Evolutionary conservation across 2,113 vertebrate species (phyloP).

Genomic region (Meleagris gallopavo): DNA sequence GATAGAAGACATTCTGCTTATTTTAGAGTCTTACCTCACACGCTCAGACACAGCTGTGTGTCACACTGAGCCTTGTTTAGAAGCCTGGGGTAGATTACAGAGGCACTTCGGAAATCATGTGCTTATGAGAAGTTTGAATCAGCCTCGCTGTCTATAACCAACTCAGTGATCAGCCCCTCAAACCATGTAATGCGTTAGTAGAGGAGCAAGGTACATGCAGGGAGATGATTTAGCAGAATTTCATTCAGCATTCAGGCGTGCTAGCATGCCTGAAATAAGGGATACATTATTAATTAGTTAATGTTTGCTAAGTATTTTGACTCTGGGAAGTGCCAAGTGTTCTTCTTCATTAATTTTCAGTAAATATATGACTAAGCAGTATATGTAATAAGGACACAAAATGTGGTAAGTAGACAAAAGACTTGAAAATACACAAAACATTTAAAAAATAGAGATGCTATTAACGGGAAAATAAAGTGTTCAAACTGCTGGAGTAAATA

Average conservation of each 20-base stretch:
- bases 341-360: slow-evolving; percentile 56
- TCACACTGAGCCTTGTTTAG: slow-evolving; percentile 47
- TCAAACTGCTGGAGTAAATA: slow-evolving; percentile 9
- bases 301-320: slow-evolving; percentile 67
- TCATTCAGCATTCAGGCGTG: slow-evolving; percentile 51
- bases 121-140: slow-evolving; percentile 61
- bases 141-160: slow-evolving; percentile 34
- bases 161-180: slow-evolving; percentile 2
- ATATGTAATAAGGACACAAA: slow-evolving; percentile 48
- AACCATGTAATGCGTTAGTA: slow-evolving; percentile 33
- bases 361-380: slow-evolving; percentile 59
- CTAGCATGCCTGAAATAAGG: slow-evolving; percentile 58
- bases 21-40: slow-evolving; percentile 47
- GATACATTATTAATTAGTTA: slow-evolving; percentile 75
- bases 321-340: slow-evolving; percentile 31
- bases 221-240: slow-evolving; percentile 66
- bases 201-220: slow-evolving; percentile 1
- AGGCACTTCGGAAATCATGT: background rate
- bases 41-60: background rate
- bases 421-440: slow-evolving; percentile 35
- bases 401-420: slow-evolving; percentile 37
- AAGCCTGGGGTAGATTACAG: slow-evolving; percentile 31
- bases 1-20: slow-evolving; percentile 23
- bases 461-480: background rate
- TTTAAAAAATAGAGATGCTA: background rate